Base-by-base conservation (phyloP, 2,113 vertebrate genomes). In the Callospermophilus lateralis region DNA sequence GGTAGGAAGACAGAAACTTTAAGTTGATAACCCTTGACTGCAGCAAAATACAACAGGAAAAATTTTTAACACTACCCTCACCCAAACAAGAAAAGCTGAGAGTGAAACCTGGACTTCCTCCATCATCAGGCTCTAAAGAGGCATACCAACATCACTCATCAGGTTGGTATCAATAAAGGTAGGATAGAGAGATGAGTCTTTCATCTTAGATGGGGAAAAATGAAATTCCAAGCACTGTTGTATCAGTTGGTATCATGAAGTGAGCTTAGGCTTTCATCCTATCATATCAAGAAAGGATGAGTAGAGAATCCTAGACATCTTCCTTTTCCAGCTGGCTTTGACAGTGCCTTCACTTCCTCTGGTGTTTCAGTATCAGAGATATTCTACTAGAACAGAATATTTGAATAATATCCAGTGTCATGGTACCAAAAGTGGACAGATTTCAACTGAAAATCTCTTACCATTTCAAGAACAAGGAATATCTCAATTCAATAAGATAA, bases 391-490 rank as follows among this genome's bases (percentile, higher is more conserved):
- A 80, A 45, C 2, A 70, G 79, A 95, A 83, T 42, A 80, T 76
- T 26, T 65, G 48, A 84, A 55, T 68, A 74, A 94, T 22, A 87
- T 34, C 3, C 48, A 95, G 20, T 58, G 63, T 83, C 20, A 92
- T 53, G 63, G 32, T 61, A 68, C 13, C 42, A 32, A 73, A 77
- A 79, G n/a, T 24, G n/a, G 37, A 53, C 32, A 89, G 5, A 22
- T 83, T 86, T 95, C 30, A 67, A 73, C 86, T 12, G 30, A 77
- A 90, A 78, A 37, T 34, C 24, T 84, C 15, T 88, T 8, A 37
- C 51, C 28, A 96, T 85, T 94, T 42, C 28, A 78, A 96, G 37
- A 90, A 93, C 48, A 74, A 85, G 53, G 17, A 84, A 91, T 74
- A 81, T 87, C 24, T 93, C 39, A 94, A 34, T 34, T 90, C 53